These are phyloP conservation scores for Mesoclemmys tuberculata DNA, from an alignment of 2,113 vertebrate genomes.

Conservation along the genomic window DNA sequence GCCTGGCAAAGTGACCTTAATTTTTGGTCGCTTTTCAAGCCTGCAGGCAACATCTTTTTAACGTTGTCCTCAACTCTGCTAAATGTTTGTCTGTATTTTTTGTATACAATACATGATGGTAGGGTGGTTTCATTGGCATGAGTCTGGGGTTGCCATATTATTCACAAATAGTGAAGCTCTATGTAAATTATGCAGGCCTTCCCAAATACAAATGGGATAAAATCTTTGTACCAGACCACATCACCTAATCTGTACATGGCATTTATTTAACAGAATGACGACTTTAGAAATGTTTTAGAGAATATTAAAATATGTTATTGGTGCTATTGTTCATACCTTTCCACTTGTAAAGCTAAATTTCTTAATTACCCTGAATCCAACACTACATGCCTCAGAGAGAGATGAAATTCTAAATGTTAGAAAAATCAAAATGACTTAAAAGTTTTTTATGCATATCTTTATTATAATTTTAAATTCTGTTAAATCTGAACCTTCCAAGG, in stretches of 20 bases:
- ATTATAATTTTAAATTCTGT: not conserved
- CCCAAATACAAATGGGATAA: constrained; percentile 10
- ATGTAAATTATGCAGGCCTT: not conserved
- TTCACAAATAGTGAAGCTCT: constrained; percentile 15
- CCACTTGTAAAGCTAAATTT: not conserved
- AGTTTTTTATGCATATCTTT: not conserved
- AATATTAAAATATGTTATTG: not conserved
- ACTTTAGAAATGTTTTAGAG: not conserved
- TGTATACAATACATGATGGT: not conserved
- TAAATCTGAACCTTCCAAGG: not conserved
- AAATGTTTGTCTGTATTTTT: not conserved
- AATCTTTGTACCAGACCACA: constrained; percentile 15
- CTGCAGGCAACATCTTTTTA: constrained; percentile 26
- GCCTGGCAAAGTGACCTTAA: not conserved
- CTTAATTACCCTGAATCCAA: not conserved
- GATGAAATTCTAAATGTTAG: not conserved
- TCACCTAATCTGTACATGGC: not conserved
- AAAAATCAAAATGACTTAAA: not conserved
- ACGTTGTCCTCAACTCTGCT: not conserved
- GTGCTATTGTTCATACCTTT: not conserved
- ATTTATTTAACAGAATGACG: not conserved
- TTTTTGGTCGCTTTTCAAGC: constrained; percentile 39
- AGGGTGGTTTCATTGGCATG: not conserved
- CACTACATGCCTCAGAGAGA: not conserved
- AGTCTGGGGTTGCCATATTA: constrained; percentile 11